Evolutionary conservation across 2,888 invertebrate genomes (phyloP), one percentile per base, ranked within the genome.

Genomic region (Hemithea aestivaria): DNA sequence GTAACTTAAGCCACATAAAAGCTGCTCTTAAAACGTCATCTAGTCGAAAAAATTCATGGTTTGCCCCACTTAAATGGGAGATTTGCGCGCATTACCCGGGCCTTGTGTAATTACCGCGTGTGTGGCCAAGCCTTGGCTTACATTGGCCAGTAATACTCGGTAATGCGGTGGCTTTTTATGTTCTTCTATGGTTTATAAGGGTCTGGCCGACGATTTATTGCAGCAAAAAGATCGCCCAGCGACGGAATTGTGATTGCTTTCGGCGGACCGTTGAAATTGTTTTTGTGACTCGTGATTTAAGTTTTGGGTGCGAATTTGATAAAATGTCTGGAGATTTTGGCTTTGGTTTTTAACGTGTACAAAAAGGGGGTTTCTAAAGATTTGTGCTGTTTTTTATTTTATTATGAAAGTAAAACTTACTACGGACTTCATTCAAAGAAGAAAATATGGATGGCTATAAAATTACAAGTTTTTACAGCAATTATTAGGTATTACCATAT

Each of bases 31-130:
- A 41, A 44, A 47, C 36, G 48, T 40, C 45, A 40, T 40, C 42
- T 42, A 41, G 40, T 47, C 51, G 46, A 62, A 62, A 62, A 60
- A 56, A 49, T 51, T 47, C 48, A 41, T 49, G 49, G 39, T 45
- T 35, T 44, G 41, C 44, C 31, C 45, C 53, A 51, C 45, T 51
- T 54, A 51, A 56, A 59, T 56, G 24, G 36, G 53, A 56, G 59
- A 63, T 61, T 62, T 62, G 48, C 50, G 47, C 55, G 47, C 50
- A 48, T 62, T 59, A 61, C 53, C 45, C 48, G 39, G 41, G 45
- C 37, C 53, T 51, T 45, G 45, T 49, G 52, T 62, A 62, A 62
- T 62, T 62, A 61, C 61, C 42, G 35, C 33, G 37, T 26, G 37
- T 37, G 42, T 44, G 35, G 22, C 24, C 35, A 39, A 22, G 21